Evolutionary conservation across 2,113 vertebrate species (phyloP).

Genomic region (Amphilophus citrinellus): DNA sequence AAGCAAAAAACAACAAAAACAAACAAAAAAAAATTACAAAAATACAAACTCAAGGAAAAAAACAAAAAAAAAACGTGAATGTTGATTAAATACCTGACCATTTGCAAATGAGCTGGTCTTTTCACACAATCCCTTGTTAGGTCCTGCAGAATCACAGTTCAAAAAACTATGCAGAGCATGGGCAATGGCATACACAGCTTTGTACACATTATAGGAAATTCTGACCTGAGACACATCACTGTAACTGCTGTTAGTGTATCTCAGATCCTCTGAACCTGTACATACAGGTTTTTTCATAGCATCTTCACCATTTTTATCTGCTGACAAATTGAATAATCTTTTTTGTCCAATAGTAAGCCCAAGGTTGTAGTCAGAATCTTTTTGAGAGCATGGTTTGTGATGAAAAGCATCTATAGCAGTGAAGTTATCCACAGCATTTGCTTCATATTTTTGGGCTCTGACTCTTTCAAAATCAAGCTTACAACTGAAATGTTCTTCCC

Average conservation of each 20-base stretch:
- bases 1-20: no score
- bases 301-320: neutral
- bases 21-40: neutral
- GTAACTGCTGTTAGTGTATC: constrained; percentile 67
- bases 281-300: constrained; percentile 53
- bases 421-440: neutral
- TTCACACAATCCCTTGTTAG: no score
- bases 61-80: no score
- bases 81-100: no score
- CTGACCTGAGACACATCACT: constrained; percentile 74
- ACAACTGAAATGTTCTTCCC: constrained; percentile 81
- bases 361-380: neutral
- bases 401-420: neutral
- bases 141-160: neutral
- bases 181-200: no score
- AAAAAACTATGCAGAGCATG: neutral
- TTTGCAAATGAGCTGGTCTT: no score
- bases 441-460: neutral
- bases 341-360: neutral
- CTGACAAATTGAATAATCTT: neutral
- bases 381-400: constrained; percentile 1
- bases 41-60: no score
- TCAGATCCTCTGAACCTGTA: constrained; percentile 76
- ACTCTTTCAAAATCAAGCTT: constrained; percentile 48
- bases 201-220: constrained; percentile 54